Evolutionary conservation across 1,140 invertebrate genomes (phyloP).

Genomic region (Paramacrobiotus metropolitanus): DNA sequence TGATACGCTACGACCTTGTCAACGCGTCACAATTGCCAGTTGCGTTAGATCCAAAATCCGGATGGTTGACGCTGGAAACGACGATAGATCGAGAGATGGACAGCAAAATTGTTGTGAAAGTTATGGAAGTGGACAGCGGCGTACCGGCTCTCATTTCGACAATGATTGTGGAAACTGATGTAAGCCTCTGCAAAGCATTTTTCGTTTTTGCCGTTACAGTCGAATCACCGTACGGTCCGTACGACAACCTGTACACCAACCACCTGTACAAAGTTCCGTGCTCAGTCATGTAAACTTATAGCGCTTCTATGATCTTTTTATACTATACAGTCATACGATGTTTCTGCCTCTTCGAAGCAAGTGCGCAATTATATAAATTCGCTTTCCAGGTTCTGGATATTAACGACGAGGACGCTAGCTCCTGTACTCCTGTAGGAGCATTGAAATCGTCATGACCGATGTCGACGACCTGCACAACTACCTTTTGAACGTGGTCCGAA

Average conservation of each 20-base stretch:
- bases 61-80: constrained; percentile 52
- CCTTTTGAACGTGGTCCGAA: no score
- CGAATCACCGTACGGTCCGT: no score
- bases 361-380: no score
- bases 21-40: constrained; percentile 29
- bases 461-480: no score
- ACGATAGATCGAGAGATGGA: constrained; percentile 52
- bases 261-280: no score
- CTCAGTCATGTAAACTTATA: no score
- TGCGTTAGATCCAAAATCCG: constrained; percentile 53
- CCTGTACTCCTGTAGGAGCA: constrained; percentile 11
- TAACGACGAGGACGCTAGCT: constrained; percentile 33
- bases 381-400: constrained; percentile 41
- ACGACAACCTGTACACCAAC: no score
- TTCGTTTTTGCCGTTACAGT: no score
- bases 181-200: no score
- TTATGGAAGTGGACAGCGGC: constrained; percentile 60
- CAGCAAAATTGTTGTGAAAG: constrained; percentile 42
- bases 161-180: constrained; percentile 43
- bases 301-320: no score
- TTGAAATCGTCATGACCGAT: constrained; percentile 27
- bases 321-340: neutral
- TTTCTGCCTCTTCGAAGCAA: no score
- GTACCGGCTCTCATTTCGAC: constrained; percentile 42
- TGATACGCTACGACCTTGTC: constrained; percentile 47